Conservation (phyloP, 2,797 vertebrate species). For the Platalea minor region DNA sequence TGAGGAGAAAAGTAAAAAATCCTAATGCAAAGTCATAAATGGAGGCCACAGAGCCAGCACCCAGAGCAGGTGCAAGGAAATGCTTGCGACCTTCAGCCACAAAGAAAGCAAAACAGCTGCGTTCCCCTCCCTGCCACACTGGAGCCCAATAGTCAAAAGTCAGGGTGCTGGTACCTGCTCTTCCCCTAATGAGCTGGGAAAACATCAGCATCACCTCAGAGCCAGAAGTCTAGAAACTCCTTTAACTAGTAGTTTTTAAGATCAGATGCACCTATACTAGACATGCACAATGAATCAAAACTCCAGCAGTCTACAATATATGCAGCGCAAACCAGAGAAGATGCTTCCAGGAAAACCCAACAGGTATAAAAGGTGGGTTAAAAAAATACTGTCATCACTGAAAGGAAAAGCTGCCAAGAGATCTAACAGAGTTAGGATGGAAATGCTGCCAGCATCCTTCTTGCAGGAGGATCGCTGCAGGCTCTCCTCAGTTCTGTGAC, state of each 20-base stretch:
- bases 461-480: background rate
- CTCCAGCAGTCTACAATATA: background rate
- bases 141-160: background rate
- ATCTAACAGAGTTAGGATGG: background rate
- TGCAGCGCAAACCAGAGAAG: background rate
- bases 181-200: background rate
- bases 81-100: fast-evolving
- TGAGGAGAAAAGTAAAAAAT: background rate
- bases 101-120: background rate
- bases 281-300: background rate
- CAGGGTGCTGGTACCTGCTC: background rate
- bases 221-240: background rate
- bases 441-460: constrained; percentile 10
- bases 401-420: constrained; percentile 22
- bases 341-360: constrained; percentile 25
- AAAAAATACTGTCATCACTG: background rate
- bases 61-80: fast-evolving
- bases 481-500: background rate
- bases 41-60: background rate
- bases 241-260: background rate
- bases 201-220: background rate
- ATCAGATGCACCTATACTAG: background rate
- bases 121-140: fast-evolving
- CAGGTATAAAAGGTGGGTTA: background rate
- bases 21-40: background rate